Base-by-base conservation (phyloP, 1,140 invertebrate genomes). In the Drosophila arizonae region DNA sequence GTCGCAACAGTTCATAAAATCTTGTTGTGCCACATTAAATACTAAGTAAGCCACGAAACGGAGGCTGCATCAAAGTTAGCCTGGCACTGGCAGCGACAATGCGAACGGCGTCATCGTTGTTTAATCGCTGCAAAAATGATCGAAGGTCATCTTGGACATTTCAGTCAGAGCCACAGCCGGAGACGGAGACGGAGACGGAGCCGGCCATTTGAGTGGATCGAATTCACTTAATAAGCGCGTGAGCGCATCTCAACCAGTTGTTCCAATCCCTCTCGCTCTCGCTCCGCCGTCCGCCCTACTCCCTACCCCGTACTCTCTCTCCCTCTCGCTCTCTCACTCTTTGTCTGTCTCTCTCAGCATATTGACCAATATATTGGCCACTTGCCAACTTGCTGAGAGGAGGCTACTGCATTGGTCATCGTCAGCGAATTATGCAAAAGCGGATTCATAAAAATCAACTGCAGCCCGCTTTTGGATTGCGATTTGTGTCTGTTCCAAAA, bases 121-220 rank as follows among this genome's bases (percentile, higher is more conserved):
- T 88, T 74, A 87, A 87, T 87, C 82, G 66, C 64, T 88, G 79
- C 82, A 88, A 88, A 69, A 85, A 88, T 62, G 63, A 69, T 64
- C 74, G 82, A 87, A 87, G 82, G 82, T 82, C 82, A 88, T 79
- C 79, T 72, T 82, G 84, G 76, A 79, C 79, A 82, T 87, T 88
- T 88, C 84, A 73, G 28, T 26, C 81, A 76, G 46, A 6, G 36
- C 10, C 10, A 39, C 68, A 76, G 76, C 72, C 56, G 17, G 28
- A 77, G 52, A 52, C 70, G 61, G 58, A 36, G 69, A 26, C 56
- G 39, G 28, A 73, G 52, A 51, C 70, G 61, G 48, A 65, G 68
- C 50, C 50, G 66, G 43, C 71, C 73, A 79, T 62, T 71, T 66
- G 64, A 78, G 58, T 69, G 72, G 67, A 86, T 87, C 87, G 82